Evolutionary conservation across 2,888 invertebrate genomes (phyloP).

Genomic region (Ectropis crepuscularia): DNA sequence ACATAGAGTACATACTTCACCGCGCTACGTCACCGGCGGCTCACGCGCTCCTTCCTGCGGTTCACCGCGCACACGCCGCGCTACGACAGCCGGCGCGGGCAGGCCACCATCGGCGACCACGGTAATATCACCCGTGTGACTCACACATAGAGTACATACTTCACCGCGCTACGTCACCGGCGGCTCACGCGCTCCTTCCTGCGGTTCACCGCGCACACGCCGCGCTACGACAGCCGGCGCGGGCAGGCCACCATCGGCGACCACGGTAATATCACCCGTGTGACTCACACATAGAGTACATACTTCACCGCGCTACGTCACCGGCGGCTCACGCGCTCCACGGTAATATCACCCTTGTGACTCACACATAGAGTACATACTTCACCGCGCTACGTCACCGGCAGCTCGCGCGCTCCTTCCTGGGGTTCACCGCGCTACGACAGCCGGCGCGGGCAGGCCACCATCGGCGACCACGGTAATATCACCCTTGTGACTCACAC

Average conservation of each 20-base stretch:
- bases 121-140: slow-evolving; percentile 71
- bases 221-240: slow-evolving; percentile 91
- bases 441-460: slow-evolving; percentile 92
- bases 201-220: slow-evolving; percentile 84
- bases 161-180: slow-evolving; percentile 87
- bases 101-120: slow-evolving; percentile 92
- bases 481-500: too few relatives aligned
- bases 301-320: slow-evolving; percentile 89
- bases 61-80: slow-evolving; percentile 82
- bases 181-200: slow-evolving; percentile 91
- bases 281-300: too few relatives aligned
- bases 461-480: slow-evolving; percentile 90
- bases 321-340: slow-evolving; percentile 89
- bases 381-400: slow-evolving; percentile 87
- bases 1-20: slow-evolving; percentile 42
- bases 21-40: slow-evolving; percentile 88
- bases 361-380: neutral
- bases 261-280: slow-evolving; percentile 86
- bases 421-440: slow-evolving; percentile 89
- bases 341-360: too few relatives aligned
- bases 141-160: neutral
- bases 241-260: slow-evolving; percentile 94
- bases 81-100: slow-evolving; percentile 94
- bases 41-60: slow-evolving; percentile 91
- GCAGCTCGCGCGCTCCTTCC: slow-evolving; percentile 90